Evolutionary conservation across 2,888 invertebrate genomes (phyloP), one percentile per base, ranked within the genome.

Genomic region (Parnassius smintheus): DNA sequence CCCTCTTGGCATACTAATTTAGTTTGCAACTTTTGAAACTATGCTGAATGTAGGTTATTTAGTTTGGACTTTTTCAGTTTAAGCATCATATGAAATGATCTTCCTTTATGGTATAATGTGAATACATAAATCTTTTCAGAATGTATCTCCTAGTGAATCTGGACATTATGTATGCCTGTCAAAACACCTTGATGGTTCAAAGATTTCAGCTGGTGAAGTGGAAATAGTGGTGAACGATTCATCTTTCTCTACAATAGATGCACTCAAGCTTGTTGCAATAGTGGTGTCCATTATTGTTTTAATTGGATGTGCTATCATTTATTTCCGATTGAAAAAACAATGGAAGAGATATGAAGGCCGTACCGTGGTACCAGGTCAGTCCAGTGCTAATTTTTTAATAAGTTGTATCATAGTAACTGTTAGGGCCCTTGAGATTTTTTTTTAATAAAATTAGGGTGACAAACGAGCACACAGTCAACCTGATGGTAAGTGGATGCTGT

Each of bases 81-180:
- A 35, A 35, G 35, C 7, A 4, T 35, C 4, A 35, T 35, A 35
- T 7, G 4, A 35, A 35, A 35, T 35, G 35, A 7, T 35, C 35
- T 35, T 35, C 4, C 35, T 3, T 35, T 4, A 7, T 35, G 35
- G 4, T 1, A 7, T 25, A 35, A 35, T 35, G 4, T 35, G 35
- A 35, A 35, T 35, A 35, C 35, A 25, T 35, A 72, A 59, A 69
- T 67, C 41, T 57, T 82, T 85, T 42, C 78, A 95, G 94, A 92
- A 90, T 75, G 94, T 94, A 9, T 92, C 93, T 12, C 88, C 93
- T 9, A 82, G 88, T 61, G 95, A 95, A 73, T 90, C 94, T 63
- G 95, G 95, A 1, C 89, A 92, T 66, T 95, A 95, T 78, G 93
- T 92, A 74, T 95, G 95, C 73, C 80, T 94, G 62, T 94, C 95